phyloP scores from a whole-genome alignment of 2,113 vertebrate species.

The Epinephelus lanceolatus region DNA sequence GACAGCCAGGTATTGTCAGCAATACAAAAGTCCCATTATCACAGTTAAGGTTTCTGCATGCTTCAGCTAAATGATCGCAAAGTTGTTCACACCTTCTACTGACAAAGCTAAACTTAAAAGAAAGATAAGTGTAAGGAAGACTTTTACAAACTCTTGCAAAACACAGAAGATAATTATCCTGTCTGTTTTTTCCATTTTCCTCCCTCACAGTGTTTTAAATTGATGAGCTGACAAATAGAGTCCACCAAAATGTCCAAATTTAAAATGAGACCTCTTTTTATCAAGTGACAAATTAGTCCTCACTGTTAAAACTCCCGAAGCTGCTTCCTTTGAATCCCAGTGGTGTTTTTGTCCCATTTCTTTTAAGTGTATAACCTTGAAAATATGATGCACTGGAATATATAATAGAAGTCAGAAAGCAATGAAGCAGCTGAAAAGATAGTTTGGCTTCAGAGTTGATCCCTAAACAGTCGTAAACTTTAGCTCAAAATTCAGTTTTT shows the following conservation, averaged over 20 bases:
- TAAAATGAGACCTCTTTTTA: neutral
- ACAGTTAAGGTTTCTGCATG: constrained; percentile 13
- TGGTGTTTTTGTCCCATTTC: constrained; percentile 23
- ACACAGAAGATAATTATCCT: neutral
- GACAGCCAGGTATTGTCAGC: constrained; percentile 35
- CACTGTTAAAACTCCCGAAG: neutral
- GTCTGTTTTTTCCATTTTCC: neutral
- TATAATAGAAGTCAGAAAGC: neutral
- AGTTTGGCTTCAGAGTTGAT: neutral
- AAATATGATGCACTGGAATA: constrained; percentile 18
- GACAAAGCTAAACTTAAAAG: neutral
- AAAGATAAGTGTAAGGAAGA: neutral
- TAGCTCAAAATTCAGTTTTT: too few species aligned
- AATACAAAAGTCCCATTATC: constrained; percentile 26
- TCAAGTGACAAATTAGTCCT: constrained; percentile 16
- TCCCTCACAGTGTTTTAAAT: neutral
- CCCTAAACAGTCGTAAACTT: neutral
- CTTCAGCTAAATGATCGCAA: constrained; percentile 18
- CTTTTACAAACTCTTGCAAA: neutral
- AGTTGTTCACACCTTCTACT: neutral
- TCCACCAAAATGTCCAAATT: constrained; percentile 6
- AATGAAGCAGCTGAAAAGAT: constrained; percentile 20
- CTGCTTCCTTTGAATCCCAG: constrained; percentile 26
- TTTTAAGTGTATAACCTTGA: constrained; percentile 30
- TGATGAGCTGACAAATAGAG: neutral